Evolutionary conservation across 2,113 vertebrate genomes (phyloP).

Genomic region (Empidonax traillii): DNA sequence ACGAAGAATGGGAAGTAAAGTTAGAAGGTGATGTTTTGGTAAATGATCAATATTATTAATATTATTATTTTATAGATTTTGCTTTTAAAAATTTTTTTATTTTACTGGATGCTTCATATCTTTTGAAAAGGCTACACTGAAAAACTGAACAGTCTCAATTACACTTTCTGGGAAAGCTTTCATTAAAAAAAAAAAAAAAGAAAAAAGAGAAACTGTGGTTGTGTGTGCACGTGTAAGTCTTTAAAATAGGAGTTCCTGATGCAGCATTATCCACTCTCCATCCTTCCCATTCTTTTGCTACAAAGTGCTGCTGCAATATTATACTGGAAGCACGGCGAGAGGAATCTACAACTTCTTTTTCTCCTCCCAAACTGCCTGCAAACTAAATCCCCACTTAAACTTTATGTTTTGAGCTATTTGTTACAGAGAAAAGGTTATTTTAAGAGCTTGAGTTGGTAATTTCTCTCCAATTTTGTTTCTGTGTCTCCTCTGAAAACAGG

Average conservation of each 20-base stretch:
- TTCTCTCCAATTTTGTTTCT: background rate
- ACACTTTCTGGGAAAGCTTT: background rate
- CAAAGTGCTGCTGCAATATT: background rate
- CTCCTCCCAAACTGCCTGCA: background rate
- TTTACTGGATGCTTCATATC: background rate
- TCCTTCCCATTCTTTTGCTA: background rate
- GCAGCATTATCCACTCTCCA: background rate
- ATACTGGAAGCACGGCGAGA: fast-evolving
- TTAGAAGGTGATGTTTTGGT: background rate
- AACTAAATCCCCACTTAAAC: background rate
- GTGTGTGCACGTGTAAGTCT: no score
- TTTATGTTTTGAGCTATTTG: background rate
- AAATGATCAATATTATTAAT: background rate
- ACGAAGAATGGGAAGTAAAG: background rate
- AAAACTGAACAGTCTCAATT: background rate
- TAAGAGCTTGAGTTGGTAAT: background rate
- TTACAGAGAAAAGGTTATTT: background rate
- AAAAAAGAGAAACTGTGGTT: background rate
- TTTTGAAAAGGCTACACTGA: background rate
- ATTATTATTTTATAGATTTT: background rate
- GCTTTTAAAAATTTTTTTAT: background rate
- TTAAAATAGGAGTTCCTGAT: no score
- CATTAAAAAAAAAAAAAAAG: background rate
- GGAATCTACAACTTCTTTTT: background rate
- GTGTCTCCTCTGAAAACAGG: background rate